Evolutionary conservation across 2,113 vertebrate genomes (phyloP).

Genomic region (Tetrao urogallus): DNA sequence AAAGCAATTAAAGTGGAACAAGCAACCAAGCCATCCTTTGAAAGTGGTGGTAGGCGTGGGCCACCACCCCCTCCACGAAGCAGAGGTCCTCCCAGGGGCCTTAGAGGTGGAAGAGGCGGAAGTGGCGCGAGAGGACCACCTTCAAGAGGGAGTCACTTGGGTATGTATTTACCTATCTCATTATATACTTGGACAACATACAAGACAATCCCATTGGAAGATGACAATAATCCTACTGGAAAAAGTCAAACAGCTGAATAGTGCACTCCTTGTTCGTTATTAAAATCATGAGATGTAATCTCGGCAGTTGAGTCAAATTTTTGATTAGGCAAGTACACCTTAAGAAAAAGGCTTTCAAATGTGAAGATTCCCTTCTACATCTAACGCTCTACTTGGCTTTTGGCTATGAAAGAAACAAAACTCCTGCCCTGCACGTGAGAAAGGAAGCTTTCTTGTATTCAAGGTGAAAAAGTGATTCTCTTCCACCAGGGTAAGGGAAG

Average conservation of each 20-base stretch:
- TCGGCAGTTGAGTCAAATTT: conserved; percentile 46
- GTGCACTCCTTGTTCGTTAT: conserved; percentile 59
- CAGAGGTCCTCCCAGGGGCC: conserved; percentile 90
- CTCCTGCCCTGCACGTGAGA: conserved; percentile 47
- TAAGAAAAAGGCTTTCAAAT: conserved; percentile 62
- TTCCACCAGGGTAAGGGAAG: conserved; percentile 36
- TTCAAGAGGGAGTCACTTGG: conserved; percentile 88
- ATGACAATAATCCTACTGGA: conserved; percentile 69
- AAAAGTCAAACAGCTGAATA: conserved; percentile 60
- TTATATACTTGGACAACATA: conserved; percentile 66
- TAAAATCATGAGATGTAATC: conserved; percentile 54
- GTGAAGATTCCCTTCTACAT: conserved; percentile 65
- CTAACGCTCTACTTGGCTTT: conserved; percentile 65
- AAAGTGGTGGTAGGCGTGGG: conserved; percentile 88
- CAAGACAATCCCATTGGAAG: conserved; percentile 68
- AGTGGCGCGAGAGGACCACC: conserved; percentile 89
- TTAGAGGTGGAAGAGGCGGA: conserved; percentile 88
- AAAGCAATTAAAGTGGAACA: conserved; percentile 98
- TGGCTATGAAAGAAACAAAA: conserved; percentile 65
- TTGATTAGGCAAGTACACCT: conserved; percentile 58
- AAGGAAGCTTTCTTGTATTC: conserved; percentile 48
- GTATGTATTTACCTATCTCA: conserved; percentile 76
- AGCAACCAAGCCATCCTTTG: conserved; percentile 97
- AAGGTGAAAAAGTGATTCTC: conserved; percentile 39
- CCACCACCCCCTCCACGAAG: conserved; percentile 89